phyloP scores from a whole-genome alignment of 2,113 vertebrate species.

The Uria lomvia region DNA sequence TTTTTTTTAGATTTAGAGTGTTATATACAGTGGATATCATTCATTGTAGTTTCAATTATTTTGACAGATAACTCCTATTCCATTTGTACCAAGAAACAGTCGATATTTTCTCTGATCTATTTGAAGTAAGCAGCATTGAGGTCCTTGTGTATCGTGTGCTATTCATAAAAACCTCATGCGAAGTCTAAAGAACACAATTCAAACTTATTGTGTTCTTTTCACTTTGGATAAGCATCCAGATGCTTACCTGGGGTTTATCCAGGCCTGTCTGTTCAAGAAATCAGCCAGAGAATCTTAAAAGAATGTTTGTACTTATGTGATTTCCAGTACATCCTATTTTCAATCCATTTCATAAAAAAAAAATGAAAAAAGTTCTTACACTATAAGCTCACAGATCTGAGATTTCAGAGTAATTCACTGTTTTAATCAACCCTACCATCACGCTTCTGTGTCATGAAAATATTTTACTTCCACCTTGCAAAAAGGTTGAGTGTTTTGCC shows the following conservation, averaged over 20 bases:
- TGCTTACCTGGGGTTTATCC: not conserved
- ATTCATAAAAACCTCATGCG: not conserved
- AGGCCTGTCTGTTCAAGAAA: not conserved
- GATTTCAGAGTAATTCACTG: not conserved
- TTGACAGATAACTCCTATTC: not conserved
- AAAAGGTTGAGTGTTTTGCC: not conserved
- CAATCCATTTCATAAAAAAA: not conserved
- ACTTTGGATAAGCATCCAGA: slow-evolving; percentile 19
- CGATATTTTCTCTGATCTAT: not conserved
- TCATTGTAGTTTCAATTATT: not conserved
- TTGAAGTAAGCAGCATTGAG: not conserved
- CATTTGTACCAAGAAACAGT: not conserved
- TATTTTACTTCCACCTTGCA: not conserved
- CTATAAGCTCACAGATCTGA: not conserved
- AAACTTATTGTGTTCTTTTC: not conserved
- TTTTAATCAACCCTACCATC: not conserved
- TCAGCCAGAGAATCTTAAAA: not conserved
- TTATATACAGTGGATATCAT: not conserved
- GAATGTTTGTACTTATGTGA: not conserved
- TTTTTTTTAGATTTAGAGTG: not conserved
- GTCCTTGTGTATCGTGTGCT: not conserved
- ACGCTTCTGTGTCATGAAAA: not conserved
- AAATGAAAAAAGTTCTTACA: not conserved
- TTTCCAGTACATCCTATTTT: not conserved
- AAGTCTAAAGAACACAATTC: not conserved